A percentile compares a stretch with the other conserved stretches of the same genome.
Conservation (phyloP, 2,113 vertebrate genomes). For the Eupsittula cactorum region DNA sequence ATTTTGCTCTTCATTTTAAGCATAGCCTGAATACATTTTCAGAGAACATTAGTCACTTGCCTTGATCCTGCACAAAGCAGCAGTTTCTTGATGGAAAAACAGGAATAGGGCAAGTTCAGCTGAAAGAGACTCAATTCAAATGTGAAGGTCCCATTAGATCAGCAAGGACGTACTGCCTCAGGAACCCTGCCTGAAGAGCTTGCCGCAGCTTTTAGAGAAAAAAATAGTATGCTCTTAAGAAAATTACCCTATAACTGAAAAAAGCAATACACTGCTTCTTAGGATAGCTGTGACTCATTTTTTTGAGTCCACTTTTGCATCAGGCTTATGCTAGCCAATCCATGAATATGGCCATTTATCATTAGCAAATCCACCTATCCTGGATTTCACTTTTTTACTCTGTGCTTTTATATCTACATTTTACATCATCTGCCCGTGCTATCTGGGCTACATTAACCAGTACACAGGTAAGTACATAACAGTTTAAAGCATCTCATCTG, state of each 20-base stretch:
- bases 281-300: background rate
- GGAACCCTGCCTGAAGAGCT: background rate
- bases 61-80: constrained; percentile 25
- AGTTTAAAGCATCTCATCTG: background rate
- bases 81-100: background rate
- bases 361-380: background rate
- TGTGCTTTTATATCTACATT: background rate
- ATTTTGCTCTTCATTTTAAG: constrained; percentile 49
- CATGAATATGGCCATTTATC: background rate
- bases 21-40: constrained; percentile 41
- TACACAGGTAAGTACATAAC: fast-evolving
- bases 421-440: background rate
- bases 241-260: background rate
- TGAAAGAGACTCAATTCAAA: background rate
- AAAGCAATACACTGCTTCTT: background rate
- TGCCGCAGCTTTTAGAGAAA: background rate
- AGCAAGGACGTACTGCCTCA: background rate
- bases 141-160: background rate
- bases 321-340: background rate
- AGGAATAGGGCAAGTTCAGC: background rate
- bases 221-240: background rate
- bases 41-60: constrained; percentile 13
- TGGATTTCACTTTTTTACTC: background rate
- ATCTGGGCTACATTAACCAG: background rate
- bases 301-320: background rate